Conservation (phyloP, 2,797 vertebrate genomes). For the Percopsis omiscomaycus region DNA sequence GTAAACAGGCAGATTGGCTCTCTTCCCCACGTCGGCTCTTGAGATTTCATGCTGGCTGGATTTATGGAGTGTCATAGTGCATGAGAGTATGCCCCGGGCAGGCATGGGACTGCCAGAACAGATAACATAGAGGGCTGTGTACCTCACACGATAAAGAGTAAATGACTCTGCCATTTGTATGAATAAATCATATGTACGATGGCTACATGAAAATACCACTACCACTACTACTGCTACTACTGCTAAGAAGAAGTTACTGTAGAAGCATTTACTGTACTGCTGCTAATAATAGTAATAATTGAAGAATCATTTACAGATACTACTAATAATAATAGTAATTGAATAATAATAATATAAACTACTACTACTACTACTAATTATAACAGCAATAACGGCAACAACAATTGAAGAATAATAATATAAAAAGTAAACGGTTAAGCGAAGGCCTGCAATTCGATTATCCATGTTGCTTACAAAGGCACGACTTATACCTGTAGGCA, state of each 20-base stretch:
- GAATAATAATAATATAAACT: not conserved
- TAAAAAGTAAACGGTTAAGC: not conserved
- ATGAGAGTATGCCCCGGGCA: slow-evolving; percentile 48
- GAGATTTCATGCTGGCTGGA: slow-evolving; percentile 70
- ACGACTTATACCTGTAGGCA: too few relatives aligned
- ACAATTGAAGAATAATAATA: not conserved
- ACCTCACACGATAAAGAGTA: slow-evolving; percentile 52
- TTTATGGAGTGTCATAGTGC: slow-evolving; percentile 60
- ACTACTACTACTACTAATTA: too few relatives aligned
- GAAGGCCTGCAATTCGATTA: not conserved
- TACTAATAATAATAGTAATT: not conserved
- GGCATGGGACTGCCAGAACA: slow-evolving; percentile 43
- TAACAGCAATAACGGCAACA: too few relatives aligned
- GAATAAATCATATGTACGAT: not conserved
- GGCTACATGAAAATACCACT: too few relatives aligned
- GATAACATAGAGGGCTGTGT: slow-evolving; percentile 45
- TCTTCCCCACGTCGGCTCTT: slow-evolving; percentile 54
- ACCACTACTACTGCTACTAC: too few relatives aligned
- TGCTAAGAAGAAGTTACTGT: too few relatives aligned
- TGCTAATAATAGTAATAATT: too few relatives aligned
- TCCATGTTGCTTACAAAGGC: slow-evolving; percentile 16
- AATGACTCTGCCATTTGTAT: slow-evolving; percentile 6
- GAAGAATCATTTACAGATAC: too few relatives aligned
- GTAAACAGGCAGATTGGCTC: slow-evolving; percentile 71
- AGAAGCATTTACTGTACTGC: too few relatives aligned